phyloP scores from a whole-genome alignment of 2,888 invertebrate genomes.

The Caenorhabditis sp. region DNA sequence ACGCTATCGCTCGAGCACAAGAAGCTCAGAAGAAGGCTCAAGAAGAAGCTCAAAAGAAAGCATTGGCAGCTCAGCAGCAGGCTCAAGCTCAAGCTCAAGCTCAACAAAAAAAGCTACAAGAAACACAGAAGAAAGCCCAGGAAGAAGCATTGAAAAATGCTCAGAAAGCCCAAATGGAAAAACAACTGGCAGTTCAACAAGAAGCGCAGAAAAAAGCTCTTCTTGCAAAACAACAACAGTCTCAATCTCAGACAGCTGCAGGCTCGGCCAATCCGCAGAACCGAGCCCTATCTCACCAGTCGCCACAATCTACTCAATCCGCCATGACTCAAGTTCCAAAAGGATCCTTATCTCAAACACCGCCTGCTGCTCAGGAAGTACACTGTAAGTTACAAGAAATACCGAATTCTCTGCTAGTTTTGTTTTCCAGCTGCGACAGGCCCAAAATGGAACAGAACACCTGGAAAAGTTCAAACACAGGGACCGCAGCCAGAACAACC shows the following conservation, averaged over 20 bases:
- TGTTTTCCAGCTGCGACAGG: constrained; percentile 63
- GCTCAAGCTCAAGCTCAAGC: constrained; percentile 31
- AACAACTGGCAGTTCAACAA: constrained; percentile 13
- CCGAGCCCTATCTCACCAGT: constrained; percentile 10
- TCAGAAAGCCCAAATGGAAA: background rate
- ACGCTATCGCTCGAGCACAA: constrained; percentile 35
- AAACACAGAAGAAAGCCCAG: background rate
- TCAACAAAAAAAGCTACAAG: background rate
- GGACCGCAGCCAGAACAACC: constrained; percentile 62
- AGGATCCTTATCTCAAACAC: constrained; percentile 38
- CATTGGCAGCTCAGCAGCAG: constrained; percentile 3
- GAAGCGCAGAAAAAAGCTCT: too few species aligned
- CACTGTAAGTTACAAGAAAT: constrained; percentile 20
- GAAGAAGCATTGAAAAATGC: too few species aligned
- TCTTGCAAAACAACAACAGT: background rate
- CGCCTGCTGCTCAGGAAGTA: constrained; percentile 45
- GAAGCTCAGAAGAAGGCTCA: constrained; percentile 23
- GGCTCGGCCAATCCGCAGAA: too few species aligned
- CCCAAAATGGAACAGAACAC: constrained; percentile 67
- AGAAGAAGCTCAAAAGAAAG: constrained; percentile 25
- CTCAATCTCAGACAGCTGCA: constrained; percentile 13
- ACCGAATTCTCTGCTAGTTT: too few species aligned
- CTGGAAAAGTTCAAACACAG: constrained; percentile 59
- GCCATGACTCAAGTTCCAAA: constrained; percentile 23
- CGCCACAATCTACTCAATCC: background rate